Evolutionary conservation across 1,140 invertebrate species (phyloP), one percentile per base, ranked within the genome.

Genomic region (Meloidogyne exigua): DNA sequence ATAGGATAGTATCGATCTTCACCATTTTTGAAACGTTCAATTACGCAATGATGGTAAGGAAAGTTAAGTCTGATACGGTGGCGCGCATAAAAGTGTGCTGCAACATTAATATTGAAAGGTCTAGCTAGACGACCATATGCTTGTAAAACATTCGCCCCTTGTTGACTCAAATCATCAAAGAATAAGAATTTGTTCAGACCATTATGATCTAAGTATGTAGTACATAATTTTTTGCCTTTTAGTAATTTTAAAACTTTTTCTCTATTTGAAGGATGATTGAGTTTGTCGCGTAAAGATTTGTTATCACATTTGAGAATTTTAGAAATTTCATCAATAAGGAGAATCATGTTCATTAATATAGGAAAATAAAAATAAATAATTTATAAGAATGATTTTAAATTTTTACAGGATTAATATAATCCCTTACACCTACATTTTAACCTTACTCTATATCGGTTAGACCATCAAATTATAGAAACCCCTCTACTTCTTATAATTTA

Each of bases 241-340:
- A 70, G 32, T 1, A 15, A 1, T 32, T 18, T 70, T 36, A 70
- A 15, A 4, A 26, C 18, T 11, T n/a, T 15, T 0, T 13, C 28
- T n/a, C 68, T 23, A 26, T 42, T 57, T 7, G 42, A 42, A 25
- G 68, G 68, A 18, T 70, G 68, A n/a, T 70, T 70, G 7, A 70
- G 32, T 13, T 26, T 32, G 9, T 70, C 12, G 12, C 68, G 68
- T 1, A 70, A 18, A 9, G 32, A 70, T 7, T 18, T 70, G 4
- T 2, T 2, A 25, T 11, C 23, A 1, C 68, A 70, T 12, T n/a
- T 39, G 5, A 70, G 32, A 39, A 42, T 21, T 42, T 70, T 25
- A 0, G 32, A 1, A 28, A 1, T n/a, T 49, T 49, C 42, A 3
- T 39, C 68, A 5, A 25, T 42, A 12, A 70, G 42, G n/a, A 42